Base-by-base conservation (phyloP, 2,113 vertebrate species). In the Takifugu bimaculatus region DNA sequence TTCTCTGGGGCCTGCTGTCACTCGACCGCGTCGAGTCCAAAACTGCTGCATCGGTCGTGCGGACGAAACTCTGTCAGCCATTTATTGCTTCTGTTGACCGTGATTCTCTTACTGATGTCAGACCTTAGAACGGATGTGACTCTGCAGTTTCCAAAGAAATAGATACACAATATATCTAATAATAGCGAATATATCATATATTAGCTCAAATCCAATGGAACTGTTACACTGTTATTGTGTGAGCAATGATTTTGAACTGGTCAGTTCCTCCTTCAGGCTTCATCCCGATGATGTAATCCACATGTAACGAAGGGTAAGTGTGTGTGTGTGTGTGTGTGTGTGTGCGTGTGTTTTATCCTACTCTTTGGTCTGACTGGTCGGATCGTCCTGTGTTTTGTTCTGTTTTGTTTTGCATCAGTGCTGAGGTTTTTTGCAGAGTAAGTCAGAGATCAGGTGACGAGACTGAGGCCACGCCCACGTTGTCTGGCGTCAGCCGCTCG, bases 1-100 rank as follows among this genome's bases (percentile, higher is more conserved):
- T 62, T 70, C 27, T 65, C 73, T 53, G 63, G 74, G 66, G 64
- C 57, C 57, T 57, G 55, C 63, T 75, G 79, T 84, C 77, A 81
- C 64, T 78, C 73, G 69, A 51, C 45, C 2, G 67, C 60, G 71
- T 75, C 73, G 70, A 53, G 61, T 69, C 70, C 55, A 60, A 69
- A 77, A 74, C 60, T 63, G 54, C 62, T 64, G 65, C 58, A 57
- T 44, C 4, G 56, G 7, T 60, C 43, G 60, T 53, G 63, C 58
- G 58, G 73, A 75, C 68, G 45, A 80, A 70, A 72, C 69, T 53
- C 58, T 75, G 74, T 63, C 60, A 64, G 20, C 32, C 25, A n/a
- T 63, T 60, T 44, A 28, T 49, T 50, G 42, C 42, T 53, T 69
- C 59, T 68, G 58, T 56, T 80, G 70, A 78, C 69, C 68, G 32